A percentile compares a stretch with the other conserved stretches of the same genome.
These are phyloP conservation scores for Glomeris marginata DNA, from an alignment of 2,888 invertebrate species.

Conservation along the genomic window DNA sequence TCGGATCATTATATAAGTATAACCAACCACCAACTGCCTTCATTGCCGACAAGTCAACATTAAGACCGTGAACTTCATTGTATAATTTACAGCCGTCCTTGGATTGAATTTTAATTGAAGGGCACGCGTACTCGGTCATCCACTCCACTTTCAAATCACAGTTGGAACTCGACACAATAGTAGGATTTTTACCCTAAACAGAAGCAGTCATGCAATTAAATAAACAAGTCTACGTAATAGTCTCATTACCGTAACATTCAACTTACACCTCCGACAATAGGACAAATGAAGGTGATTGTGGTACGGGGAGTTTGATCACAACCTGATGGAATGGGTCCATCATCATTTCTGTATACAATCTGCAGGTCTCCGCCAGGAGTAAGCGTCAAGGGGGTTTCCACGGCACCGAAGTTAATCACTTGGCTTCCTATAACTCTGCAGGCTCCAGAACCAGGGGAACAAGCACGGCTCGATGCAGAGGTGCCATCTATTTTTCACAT, in stretches of 20 bases:
- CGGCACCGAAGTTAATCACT: slow-evolving; percentile 13
- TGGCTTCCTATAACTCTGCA: slow-evolving; percentile 15
- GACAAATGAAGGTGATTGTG: slow-evolving; percentile 16
- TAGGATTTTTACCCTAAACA: slow-evolving; percentile 3
- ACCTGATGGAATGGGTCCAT: background rate
- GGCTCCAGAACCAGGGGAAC: slow-evolving; percentile 14
- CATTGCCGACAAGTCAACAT: slow-evolving; percentile 6
- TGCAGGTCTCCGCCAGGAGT: slow-evolving; percentile 11
- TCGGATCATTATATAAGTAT: too few species aligned
- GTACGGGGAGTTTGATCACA: slow-evolving; percentile 13
- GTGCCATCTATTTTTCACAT: background rate
- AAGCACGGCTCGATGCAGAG: background rate
- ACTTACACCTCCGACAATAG: slow-evolving; percentile 9
- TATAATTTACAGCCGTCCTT: slow-evolving; percentile 3
- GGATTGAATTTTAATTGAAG: slow-evolving; percentile 4
- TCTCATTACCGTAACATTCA: too few species aligned
- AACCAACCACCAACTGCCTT: background rate
- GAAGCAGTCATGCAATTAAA: background rate
- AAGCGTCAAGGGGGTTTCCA: background rate
- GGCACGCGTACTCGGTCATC: slow-evolving; percentile 10
- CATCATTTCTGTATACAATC: slow-evolving; percentile 9
- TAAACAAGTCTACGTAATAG: background rate
- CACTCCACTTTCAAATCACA: slow-evolving; percentile 13
- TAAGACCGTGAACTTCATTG: slow-evolving; percentile 6
- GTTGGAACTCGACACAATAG: slow-evolving; percentile 1